A percentile compares a stretch with the other conserved stretches of the same genome.
Conservation (phyloP, 2,113 vertebrate genomes). For the Bucco capensis region DNA sequence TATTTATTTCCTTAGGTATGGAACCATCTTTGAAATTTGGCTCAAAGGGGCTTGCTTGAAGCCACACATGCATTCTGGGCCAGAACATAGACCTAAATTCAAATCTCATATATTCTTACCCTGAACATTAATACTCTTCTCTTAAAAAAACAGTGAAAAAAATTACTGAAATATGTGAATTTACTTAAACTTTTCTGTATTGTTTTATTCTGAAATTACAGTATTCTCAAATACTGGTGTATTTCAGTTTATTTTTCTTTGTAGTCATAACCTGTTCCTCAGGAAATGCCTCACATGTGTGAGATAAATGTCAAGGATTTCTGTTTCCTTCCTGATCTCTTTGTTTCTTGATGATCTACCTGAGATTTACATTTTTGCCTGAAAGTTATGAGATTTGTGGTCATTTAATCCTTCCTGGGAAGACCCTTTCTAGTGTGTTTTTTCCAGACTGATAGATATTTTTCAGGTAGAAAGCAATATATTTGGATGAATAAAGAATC, state of each 20-base stretch:
- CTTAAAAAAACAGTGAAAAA: background rate
- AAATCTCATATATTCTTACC: background rate
- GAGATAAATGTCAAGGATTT: background rate
- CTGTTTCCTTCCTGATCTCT: background rate
- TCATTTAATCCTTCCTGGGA: conserved; percentile 38
- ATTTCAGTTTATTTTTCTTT: background rate
- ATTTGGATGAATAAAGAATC: conserved; percentile 45
- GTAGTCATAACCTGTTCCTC: background rate
- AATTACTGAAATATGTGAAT: background rate
- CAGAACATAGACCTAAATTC: background rate
- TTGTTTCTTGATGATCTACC: background rate
- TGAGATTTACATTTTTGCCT: background rate
- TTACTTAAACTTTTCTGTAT: background rate
- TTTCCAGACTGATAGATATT: conserved; percentile 51
- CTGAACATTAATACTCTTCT: background rate
- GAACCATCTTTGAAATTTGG: background rate
- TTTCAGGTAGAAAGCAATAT: conserved; percentile 43
- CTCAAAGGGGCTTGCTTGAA: background rate
- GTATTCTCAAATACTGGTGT: background rate
- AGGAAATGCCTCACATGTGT: background rate
- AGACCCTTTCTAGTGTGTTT: background rate
- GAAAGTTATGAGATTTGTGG: conserved; percentile 20
- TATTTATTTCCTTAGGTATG: background rate
- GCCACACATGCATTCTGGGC: background rate
- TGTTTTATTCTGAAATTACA: background rate